Percentiles rank a stretch among this genome's conserved stretches.
Conservation (phyloP, 2,888 invertebrate genomes). For the Clostera curtula region DNA sequence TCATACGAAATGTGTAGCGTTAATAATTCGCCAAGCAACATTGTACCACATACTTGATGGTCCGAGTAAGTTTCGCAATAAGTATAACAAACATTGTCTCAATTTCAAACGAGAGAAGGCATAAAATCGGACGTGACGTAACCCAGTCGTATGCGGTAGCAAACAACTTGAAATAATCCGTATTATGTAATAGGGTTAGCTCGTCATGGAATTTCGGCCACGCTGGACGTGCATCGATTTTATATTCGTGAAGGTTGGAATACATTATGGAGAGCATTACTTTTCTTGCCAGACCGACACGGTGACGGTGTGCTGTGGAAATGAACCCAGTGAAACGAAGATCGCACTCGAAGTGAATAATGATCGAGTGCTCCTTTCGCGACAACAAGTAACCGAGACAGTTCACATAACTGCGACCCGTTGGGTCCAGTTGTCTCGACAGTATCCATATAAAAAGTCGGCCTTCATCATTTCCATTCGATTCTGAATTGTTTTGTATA, state of each 20-base stretch:
- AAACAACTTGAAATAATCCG: slow-evolving; percentile 34
- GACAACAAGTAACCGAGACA: slow-evolving; percentile 18
- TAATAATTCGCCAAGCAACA: slow-evolving; percentile 39
- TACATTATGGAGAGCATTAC: slow-evolving; percentile 31
- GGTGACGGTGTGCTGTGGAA: slow-evolving; percentile 26
- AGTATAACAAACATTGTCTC: slow-evolving; percentile 28
- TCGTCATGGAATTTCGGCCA: slow-evolving; percentile 27
- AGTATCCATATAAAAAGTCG: slow-evolving; percentile 3
- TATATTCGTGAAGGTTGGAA: slow-evolving; percentile 22
- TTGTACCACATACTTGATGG: slow-evolving; percentile 17
- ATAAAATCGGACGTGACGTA: slow-evolving; percentile 33
- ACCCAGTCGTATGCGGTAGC: slow-evolving; percentile 24
- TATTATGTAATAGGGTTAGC: slow-evolving; percentile 33
- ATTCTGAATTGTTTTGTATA: not conserved
- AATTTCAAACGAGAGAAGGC: slow-evolving; percentile 23
- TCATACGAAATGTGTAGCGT: slow-evolving; percentile 26
- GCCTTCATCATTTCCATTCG: not conserved
- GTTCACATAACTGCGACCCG: slow-evolving; percentile 9
- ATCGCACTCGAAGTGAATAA: slow-evolving; percentile 38
- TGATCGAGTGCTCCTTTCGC: slow-evolving; percentile 28
- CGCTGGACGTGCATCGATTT: slow-evolving; percentile 18
- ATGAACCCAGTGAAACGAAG: slow-evolving; percentile 32
- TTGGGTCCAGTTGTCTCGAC: slow-evolving; percentile 1
- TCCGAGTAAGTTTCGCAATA: slow-evolving; percentile 24
- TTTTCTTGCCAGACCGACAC: slow-evolving; percentile 18